Conservation (phyloP, 2,888 invertebrate species). For the Drosophila vallismaia region DNA sequence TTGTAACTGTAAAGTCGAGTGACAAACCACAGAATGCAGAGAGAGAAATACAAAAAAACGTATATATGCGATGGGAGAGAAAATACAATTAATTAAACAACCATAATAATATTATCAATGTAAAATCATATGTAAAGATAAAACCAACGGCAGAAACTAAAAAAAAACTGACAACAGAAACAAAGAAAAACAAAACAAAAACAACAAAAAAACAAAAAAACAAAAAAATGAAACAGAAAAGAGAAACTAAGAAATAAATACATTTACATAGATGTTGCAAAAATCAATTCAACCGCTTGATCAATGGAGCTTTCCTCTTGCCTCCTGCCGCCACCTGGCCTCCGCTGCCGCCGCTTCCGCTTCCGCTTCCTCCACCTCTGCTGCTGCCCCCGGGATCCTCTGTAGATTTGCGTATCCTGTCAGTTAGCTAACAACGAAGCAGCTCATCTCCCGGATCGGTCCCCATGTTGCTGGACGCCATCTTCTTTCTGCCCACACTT, state of each 20-base stretch:
- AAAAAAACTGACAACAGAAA: conserved; percentile 48
- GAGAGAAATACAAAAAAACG: background rate
- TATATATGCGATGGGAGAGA: conserved; percentile 7
- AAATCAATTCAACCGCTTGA: conserved; percentile 39
- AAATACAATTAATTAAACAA: conserved; percentile 58
- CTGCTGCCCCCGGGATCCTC: background rate
- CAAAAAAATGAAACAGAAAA: conserved; percentile 34
- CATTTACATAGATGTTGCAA: conserved; percentile 78
- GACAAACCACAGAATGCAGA: conserved; percentile 10
- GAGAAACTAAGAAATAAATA: conserved; percentile 62
- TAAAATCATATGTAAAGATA: conserved; percentile 75
- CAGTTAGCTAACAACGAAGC: conserved; percentile 7
- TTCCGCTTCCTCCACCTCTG: background rate
- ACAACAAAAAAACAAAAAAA: conserved; percentile 44
- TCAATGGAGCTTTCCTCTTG: conserved; percentile 8
- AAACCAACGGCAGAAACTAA: conserved; percentile 52
- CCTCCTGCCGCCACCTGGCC: background rate
- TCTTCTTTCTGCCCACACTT: conserved; percentile 81
- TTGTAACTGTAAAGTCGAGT: background rate
- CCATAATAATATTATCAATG: conserved; percentile 68
- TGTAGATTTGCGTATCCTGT: conserved; percentile 24
- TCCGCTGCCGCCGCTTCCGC: background rate
- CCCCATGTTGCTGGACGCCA: conserved; percentile 78
- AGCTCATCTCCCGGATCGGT: conserved; percentile 10
- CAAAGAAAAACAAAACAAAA: conserved; percentile 29